A percentile compares a stretch with the other conserved stretches of the same genome.
Conservation (phyloP, 2,888 invertebrate genomes). For the Cephus pulcher region DNA sequence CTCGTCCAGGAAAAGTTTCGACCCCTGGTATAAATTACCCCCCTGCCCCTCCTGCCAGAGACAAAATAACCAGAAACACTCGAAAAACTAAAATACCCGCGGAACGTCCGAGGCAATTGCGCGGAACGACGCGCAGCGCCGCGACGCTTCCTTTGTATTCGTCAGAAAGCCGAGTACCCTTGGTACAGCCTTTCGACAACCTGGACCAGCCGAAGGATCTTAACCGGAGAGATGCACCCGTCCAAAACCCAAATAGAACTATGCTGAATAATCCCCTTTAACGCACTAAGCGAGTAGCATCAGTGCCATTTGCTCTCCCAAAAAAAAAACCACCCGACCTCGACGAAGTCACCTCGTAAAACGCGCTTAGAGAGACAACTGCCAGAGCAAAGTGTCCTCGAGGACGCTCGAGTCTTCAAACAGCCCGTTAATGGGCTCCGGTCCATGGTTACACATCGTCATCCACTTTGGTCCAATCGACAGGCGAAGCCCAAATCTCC, state of each 20-base stretch:
- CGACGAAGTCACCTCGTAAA: constrained; percentile 42
- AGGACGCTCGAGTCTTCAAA: constrained; percentile 41
- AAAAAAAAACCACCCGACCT: constrained; percentile 23
- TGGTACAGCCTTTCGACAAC: too few species aligned
- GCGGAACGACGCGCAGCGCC: not conserved
- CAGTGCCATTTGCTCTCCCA: too few species aligned
- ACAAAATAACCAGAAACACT: not conserved
- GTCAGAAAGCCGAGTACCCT: too few species aligned
- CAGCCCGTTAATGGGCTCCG: constrained; percentile 44
- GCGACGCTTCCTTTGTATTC: too few species aligned
- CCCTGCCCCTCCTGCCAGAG: too few species aligned
- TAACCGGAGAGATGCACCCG: too few species aligned
- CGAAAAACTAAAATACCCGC: not conserved
- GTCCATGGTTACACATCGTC: constrained; percentile 2
- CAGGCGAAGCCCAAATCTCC: not conserved
- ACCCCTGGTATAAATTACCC: too few species aligned
- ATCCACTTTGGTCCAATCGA: not conserved
- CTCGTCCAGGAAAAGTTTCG: not conserved
- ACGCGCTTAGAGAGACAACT: constrained; percentile 30
- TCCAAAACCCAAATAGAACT: too few species aligned
- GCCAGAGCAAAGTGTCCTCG: constrained; percentile 32
- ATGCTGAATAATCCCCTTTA: too few species aligned
- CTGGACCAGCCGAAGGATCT: too few species aligned
- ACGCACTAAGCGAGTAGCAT: too few species aligned
- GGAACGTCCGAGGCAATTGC: not conserved